phyloP scores from a whole-genome alignment of 2,113 vertebrate species.

The Vulpes lagopus region DNA sequence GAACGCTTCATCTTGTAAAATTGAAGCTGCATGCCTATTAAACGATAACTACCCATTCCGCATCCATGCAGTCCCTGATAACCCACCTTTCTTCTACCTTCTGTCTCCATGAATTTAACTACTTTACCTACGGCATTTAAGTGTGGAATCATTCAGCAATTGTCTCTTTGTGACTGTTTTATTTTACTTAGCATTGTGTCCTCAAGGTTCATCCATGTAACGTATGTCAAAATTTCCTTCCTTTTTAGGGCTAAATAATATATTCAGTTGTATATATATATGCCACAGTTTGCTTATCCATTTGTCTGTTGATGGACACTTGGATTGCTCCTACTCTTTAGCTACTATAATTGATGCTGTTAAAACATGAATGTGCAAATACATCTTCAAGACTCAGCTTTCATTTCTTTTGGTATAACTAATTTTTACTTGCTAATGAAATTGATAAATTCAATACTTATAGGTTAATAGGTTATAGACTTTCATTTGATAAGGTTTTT shows the following conservation, averaged over 20 bases:
- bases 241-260: not conserved
- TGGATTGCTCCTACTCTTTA: not conserved
- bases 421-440: not conserved
- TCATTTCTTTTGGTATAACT: not conserved
- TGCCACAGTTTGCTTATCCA: not conserved
- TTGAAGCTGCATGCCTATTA: not conserved
- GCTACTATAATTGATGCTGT: not conserved
- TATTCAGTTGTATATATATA: not conserved
- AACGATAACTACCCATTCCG: not conserved
- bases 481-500: not conserved
- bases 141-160: constrained; percentile 8
- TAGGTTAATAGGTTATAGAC: not conserved
- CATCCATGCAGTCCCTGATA: not conserved
- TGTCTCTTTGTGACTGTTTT: not conserved
- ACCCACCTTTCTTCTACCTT: not conserved
- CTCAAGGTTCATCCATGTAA: not conserved
- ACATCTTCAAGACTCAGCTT: not conserved
- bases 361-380: not conserved
- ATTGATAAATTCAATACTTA: not conserved
- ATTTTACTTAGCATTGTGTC: not conserved
- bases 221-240: not conserved
- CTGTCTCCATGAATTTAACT: not conserved
- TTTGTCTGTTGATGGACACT: not conserved
- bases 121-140: not conserved
- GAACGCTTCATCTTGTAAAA: constrained; percentile 37